Evolutionary conservation across 2,113 vertebrate genomes (phyloP).

Genomic region (Zapus hudsonius): DNA sequence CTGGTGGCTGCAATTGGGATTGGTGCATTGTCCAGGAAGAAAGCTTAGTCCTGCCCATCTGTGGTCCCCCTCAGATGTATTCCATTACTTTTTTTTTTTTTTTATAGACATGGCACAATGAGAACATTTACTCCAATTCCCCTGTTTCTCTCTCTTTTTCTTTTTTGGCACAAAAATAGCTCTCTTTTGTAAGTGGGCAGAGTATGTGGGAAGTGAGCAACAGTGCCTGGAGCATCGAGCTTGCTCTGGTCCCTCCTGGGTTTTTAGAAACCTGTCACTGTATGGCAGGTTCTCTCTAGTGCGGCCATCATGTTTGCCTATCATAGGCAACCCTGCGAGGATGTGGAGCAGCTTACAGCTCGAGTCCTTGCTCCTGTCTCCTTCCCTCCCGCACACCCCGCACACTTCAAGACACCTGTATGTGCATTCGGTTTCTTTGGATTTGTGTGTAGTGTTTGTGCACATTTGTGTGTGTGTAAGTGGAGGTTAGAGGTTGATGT

Average conservation of each 20-base stretch:
- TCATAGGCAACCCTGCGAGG: neutral
- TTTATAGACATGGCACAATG: neutral
- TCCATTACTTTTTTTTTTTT: neutral
- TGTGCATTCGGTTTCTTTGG: neutral
- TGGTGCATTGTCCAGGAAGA: neutral
- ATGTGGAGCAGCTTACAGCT: no score
- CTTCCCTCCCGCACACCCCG: neutral
- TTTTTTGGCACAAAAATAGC: neutral
- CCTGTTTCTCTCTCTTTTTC: neutral
- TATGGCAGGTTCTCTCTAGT: neutral
- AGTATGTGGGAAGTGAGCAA: neutral
- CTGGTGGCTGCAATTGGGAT: constrained; percentile 5
- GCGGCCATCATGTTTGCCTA: neutral
- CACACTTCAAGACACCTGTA: neutral
- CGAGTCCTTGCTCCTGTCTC: neutral
- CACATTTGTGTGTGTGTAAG: no score
- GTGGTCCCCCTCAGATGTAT: neutral
- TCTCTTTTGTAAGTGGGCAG: neutral
- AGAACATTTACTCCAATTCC: neutral
- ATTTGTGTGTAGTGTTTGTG: no score
- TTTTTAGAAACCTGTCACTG: neutral
- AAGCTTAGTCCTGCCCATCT: neutral
- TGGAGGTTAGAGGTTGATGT: no score
- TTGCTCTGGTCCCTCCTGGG: neutral
- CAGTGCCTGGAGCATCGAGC: neutral